These are phyloP conservation scores for Axis porcinus DNA, from an alignment of 2,113 vertebrate genomes.

Conservation along the genomic window DNA sequence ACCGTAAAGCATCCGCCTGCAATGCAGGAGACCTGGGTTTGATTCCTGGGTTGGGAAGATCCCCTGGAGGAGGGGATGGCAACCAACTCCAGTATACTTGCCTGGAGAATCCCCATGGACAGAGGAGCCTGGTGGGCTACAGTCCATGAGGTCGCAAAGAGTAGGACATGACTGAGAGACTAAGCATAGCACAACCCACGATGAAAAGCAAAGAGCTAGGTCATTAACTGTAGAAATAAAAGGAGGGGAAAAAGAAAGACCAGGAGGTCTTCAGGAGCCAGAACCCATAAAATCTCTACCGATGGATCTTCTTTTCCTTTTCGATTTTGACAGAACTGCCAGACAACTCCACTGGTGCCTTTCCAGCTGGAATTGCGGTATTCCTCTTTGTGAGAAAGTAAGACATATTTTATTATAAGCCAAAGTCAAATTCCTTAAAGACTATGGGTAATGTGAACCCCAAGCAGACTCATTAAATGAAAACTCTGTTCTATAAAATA, in stretches of 20 bases:
- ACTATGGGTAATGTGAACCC: not conserved
- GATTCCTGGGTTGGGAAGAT: not conserved
- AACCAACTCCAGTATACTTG: not conserved
- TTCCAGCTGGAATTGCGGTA: not conserved
- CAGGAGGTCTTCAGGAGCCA: not conserved
- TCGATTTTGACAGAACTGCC: not conserved
- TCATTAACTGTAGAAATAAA: not conserved
- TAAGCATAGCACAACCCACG: not conserved
- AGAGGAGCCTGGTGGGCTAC: not conserved
- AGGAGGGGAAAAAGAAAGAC: not conserved
- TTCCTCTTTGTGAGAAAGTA: not conserved
- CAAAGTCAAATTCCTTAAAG: slow-evolving; percentile 5
- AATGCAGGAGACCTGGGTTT: not conserved
- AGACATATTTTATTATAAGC: not conserved
- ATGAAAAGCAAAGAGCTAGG: not conserved
- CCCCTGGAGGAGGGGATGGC: not conserved
- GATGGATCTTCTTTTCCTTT: not conserved
- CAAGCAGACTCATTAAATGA: not conserved
- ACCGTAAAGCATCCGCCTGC: rapidly evolving
- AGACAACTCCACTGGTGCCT: not conserved
- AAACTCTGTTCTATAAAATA: not conserved
- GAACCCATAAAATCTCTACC: not conserved
- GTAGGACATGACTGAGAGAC: not conserved
- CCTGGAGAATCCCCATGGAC: not conserved
- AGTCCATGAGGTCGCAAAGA: not conserved